phyloP scores from a whole-genome alignment of 2,888 invertebrate genomes.

The Chorisops tibialis region DNA sequence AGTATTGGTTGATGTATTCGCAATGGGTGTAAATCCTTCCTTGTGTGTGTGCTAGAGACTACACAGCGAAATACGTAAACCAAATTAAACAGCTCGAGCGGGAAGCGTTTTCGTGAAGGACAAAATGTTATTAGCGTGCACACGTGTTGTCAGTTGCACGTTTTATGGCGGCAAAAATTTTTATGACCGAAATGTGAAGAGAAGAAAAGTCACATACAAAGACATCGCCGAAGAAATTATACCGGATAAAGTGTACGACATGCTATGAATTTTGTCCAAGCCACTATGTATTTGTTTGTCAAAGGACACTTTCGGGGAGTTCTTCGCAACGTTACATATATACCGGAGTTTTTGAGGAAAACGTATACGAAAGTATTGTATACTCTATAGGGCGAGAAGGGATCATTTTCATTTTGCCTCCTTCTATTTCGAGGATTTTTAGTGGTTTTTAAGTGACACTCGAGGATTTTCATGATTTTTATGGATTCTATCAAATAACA shows the following conservation, averaged over 20 bases:
- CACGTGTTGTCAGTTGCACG: slow-evolving; percentile 33
- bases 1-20: too few relatives aligned
- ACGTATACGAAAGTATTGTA: neutral
- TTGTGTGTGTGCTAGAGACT: too few relatives aligned
- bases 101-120: slow-evolving; percentile 7
- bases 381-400: neutral
- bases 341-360: too few relatives aligned
- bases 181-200: slow-evolving; percentile 24
- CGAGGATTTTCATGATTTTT: slow-evolving; percentile 27
- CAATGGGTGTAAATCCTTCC: too few relatives aligned
- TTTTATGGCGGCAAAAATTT: slow-evolving; percentile 32
- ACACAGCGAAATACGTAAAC: too few relatives aligned
- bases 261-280: too few relatives aligned
- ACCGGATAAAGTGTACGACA: neutral
- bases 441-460: slow-evolving; percentile 28
- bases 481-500: slow-evolving; percentile 24
- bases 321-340: too few relatives aligned
- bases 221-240: neutral
- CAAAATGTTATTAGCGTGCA: slow-evolving; percentile 31
- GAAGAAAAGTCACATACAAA: neutral
- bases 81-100: too few relatives aligned
- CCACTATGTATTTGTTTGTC: too few relatives aligned
- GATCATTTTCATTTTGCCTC: neutral
- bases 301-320: too few relatives aligned
- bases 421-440: slow-evolving; percentile 12